Base-by-base conservation (phyloP, 1,140 invertebrate genomes). In the Andrena cerasifolii region DNA sequence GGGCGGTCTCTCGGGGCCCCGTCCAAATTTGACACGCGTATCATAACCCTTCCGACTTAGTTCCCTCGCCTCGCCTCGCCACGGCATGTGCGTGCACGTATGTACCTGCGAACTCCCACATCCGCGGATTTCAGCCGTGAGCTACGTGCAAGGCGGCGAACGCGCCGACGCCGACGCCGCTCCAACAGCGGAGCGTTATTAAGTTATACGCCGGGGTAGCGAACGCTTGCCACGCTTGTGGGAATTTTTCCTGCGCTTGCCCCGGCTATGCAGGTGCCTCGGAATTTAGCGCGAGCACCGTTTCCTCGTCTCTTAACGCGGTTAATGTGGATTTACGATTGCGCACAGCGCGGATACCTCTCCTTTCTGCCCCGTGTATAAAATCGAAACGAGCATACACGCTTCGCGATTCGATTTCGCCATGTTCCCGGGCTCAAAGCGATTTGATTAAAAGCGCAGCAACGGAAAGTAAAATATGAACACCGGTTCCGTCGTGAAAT, bases 21-120 rank as follows among this genome's bases (percentile, higher is more conserved):
- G 80, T 90, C 84, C 89, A 88, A 90, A 90, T 90, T 90, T 90
- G 89, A 90, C 88, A 90, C 89, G 89, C 89, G 88, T 90, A 90
- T 90, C 89, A 90, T 90, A 89, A 90, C 85, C 88, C 89, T 89
- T 85, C 86, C 70, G 70, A 78, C 67, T 72, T 72, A 53, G 76
- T 63, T 78, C 47, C 61, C 58, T 56, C 40, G 33, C 28, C 21
- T 71, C 58, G 58, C 36, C 31, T 51, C 62, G 2, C 54, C 18
- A 26, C 40, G 24, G 56, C 68, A 54, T 67, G 75, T 68, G 54
- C 40, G 26, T 45, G 62, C 53, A 36, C 16, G 43, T 43, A 31
- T 45, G 12, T 56, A 75, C 53, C 65, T 40, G 16, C 31, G 43
- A 43, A 28, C 75, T 28, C 36, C 51, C 73, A 68, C 65, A 58